Percentiles rank a stretch among this genome's conserved stretches.
Conservation (phyloP, 2,113 vertebrate species). For the Centropus unirufus region DNA sequence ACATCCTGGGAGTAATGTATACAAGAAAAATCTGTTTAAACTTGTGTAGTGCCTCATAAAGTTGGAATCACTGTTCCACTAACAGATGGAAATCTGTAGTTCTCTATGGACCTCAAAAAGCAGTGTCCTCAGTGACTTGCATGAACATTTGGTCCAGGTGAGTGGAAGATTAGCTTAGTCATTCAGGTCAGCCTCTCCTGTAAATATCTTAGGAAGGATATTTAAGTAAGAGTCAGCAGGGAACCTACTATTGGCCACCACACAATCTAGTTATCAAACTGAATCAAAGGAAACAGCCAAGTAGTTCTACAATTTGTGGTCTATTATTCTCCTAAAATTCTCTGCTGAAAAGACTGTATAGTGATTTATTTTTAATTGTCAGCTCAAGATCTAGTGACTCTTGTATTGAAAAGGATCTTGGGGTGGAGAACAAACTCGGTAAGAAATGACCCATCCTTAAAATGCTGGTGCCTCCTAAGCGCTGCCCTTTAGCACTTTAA, state of each 20-base stretch:
- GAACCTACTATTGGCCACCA: not conserved
- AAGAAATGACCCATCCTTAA: not conserved
- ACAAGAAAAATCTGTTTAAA: conserved; percentile 48
- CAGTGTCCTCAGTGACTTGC: not conserved
- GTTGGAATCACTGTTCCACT: conserved; percentile 1
- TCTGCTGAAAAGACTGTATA: not conserved
- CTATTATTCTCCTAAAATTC: not conserved
- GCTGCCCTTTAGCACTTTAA: not conserved
- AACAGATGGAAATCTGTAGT: conserved; percentile 46
- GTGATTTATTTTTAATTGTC: not conserved
- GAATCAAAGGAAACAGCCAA: not conserved
- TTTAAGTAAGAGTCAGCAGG: not conserved
- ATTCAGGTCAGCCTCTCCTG: not conserved
- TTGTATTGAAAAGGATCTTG: not conserved
- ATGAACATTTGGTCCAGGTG: not conserved
- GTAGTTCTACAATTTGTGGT: not conserved
- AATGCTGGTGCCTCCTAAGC: not conserved
- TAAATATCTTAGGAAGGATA: not conserved
- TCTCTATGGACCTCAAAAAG: not conserved
- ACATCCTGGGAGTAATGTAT: conserved; percentile 35
- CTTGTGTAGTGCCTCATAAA: conserved; percentile 53
- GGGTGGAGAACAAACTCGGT: not conserved
- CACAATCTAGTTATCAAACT: not conserved
- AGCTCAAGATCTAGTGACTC: not conserved
- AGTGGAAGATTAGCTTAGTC: not conserved